Conservation (phyloP, 2,797 vertebrate genomes). For the Lophotriccus pileatus region DNA sequence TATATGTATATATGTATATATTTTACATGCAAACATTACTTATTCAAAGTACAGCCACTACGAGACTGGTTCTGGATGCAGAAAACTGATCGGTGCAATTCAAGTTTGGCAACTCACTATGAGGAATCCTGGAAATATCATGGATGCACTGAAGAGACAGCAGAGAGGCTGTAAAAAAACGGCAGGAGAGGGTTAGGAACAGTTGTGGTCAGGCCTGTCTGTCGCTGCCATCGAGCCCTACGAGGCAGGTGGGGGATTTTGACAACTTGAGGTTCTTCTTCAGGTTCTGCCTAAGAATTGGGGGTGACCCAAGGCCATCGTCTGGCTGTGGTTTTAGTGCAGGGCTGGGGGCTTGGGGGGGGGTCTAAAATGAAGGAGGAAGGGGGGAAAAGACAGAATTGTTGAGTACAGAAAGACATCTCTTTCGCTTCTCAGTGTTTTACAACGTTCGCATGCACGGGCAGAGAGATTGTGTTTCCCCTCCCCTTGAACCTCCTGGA, state of each 20-base stretch:
- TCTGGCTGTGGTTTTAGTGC: neutral
- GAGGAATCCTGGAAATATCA: slow-evolving; percentile 57
- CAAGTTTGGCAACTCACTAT: slow-evolving; percentile 79
- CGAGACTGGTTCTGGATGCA: slow-evolving; percentile 81
- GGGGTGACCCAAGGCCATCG: neutral
- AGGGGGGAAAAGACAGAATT: neutral
- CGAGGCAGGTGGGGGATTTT: neutral
- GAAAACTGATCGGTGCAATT: slow-evolving; percentile 75
- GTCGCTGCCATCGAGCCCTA: neutral
- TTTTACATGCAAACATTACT: slow-evolving; percentile 92
- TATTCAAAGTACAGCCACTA: slow-evolving; percentile 84
- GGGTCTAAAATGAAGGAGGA: neutral
- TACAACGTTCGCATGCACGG: slow-evolving; percentile 78
- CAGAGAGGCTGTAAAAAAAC: slow-evolving; percentile 63
- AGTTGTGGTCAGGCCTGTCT: neutral
- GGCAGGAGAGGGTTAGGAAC: neutral
- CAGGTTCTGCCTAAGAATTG: neutral
- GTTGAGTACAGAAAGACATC: slow-evolving; percentile 13
- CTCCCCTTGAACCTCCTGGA: slow-evolving; percentile 35
- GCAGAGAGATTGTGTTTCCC: slow-evolving; percentile 41
- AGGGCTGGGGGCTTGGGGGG: neutral
- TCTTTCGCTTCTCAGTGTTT: slow-evolving; percentile 57
- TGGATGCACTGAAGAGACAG: slow-evolving; percentile 53
- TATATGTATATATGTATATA: slow-evolving; percentile 86
- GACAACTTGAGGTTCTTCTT: neutral